Evolutionary conservation across 2,797 vertebrate genomes (phyloP).

Genomic region (Pseudochromis fuscus): DNA sequence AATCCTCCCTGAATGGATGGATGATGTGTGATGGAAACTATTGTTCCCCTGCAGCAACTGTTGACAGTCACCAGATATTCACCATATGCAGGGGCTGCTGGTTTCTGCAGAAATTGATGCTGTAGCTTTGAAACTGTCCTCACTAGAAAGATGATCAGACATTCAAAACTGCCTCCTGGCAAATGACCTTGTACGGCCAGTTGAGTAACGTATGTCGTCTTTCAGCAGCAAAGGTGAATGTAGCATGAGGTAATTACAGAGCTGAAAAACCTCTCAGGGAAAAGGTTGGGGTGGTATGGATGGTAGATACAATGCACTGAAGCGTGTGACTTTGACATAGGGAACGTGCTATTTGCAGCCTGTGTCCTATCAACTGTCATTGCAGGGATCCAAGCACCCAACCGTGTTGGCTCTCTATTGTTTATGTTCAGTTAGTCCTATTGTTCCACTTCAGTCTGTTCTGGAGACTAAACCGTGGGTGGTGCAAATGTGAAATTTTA

Average conservation of each 20-base stretch:
- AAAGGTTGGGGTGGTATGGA: slow-evolving; percentile 1
- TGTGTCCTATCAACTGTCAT: not conserved
- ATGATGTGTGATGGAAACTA: slow-evolving; percentile 14
- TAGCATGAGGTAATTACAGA: slow-evolving; percentile 27
- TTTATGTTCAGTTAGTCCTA: too few species aligned
- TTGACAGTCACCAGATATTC: slow-evolving; percentile 29
- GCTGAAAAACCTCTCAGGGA: slow-evolving; percentile 23
- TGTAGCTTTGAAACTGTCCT: slow-evolving; percentile 2
- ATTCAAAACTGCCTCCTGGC: slow-evolving; percentile 21
- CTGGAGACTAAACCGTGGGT: too few species aligned
- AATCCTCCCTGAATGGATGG: slow-evolving; percentile 33
- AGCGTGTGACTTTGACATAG: slow-evolving; percentile 12
- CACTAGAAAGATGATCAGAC: slow-evolving; percentile 5
- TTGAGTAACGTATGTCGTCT: slow-evolving; percentile 37
- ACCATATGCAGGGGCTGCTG: slow-evolving; percentile 19
- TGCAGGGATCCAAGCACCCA: slow-evolving; percentile 8
- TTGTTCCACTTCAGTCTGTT: too few species aligned
- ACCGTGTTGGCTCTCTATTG: not conserved
- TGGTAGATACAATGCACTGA: slow-evolving; percentile 5
- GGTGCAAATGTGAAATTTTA: too few species aligned
- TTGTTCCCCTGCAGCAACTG: slow-evolving; percentile 22
- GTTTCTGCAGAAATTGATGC: slow-evolving; percentile 8
- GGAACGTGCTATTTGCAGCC: not conserved
- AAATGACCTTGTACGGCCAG: slow-evolving; percentile 27
- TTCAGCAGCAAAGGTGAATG: slow-evolving; percentile 34